Percentiles rank a stretch among this genome's conserved stretches.
Conservation (phyloP, 2,888 invertebrate genomes). For the Meteorus colon region DNA sequence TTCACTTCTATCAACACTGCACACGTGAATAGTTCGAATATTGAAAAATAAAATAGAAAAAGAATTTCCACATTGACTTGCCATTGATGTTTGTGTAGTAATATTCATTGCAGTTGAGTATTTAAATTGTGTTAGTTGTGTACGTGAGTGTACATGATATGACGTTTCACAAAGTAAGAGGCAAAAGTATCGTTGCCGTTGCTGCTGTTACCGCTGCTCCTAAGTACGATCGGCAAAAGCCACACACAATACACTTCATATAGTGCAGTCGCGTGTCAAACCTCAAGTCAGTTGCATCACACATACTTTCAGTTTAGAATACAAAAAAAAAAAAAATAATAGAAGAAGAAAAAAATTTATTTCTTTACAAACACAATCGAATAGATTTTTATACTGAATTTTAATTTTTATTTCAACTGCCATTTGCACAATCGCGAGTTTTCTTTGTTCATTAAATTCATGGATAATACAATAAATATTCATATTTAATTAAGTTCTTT, state of each 20-base stretch:
- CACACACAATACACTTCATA: conserved; percentile 10
- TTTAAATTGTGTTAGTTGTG: background rate
- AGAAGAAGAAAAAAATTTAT: background rate
- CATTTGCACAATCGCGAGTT: too few species aligned
- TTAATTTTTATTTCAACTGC: too few species aligned
- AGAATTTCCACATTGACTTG: too few species aligned
- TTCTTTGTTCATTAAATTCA: too few species aligned
- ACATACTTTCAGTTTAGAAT: conserved; percentile 45
- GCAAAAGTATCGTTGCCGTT: conserved; percentile 44
- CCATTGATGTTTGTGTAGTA: too few species aligned
- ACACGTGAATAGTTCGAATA: too few species aligned
- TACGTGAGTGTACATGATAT: conserved; percentile 23
- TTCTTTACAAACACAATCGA: too few species aligned
- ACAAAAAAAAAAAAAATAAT: background rate
- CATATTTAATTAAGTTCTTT: too few species aligned
- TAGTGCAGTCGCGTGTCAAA: conserved; percentile 49
- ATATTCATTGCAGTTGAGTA: background rate
- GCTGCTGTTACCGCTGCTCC: conserved; percentile 27
- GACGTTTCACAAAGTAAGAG: conserved; percentile 51
- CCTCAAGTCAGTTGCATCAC: conserved; percentile 59
- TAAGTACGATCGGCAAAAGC: conserved; percentile 46
- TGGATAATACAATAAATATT: too few species aligned
- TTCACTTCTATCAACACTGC: too few species aligned
- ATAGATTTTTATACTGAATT: too few species aligned
- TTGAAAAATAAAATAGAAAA: too few species aligned